Evolutionary conservation across 2,797 vertebrate genomes (phyloP).

Genomic region (Lateolabrax maculatus): DNA sequence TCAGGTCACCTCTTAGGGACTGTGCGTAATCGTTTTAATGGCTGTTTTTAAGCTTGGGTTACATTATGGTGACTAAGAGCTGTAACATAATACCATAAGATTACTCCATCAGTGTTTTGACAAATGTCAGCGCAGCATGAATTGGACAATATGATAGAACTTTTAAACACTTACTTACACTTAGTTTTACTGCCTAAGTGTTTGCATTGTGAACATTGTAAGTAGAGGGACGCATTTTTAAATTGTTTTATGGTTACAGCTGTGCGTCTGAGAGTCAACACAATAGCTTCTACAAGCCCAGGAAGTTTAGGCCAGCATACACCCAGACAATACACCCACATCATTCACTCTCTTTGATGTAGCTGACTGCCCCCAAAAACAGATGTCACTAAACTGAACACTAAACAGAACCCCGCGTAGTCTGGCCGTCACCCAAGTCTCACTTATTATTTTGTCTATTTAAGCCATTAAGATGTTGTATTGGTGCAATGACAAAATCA

Average conservation of each 20-base stretch:
- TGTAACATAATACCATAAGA: constrained; percentile 61
- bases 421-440: constrained; percentile 63
- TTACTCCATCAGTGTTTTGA: constrained; percentile 56
- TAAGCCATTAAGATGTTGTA: constrained; percentile 67
- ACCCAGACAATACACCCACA: constrained; percentile 75
- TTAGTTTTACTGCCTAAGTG: neutral
- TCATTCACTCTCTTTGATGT: constrained; percentile 75
- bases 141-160: constrained; percentile 34
- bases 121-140: constrained; percentile 54
- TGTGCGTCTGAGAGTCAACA: constrained; percentile 49
- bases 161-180: constrained; percentile 22
- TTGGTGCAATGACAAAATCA: constrained; percentile 57
- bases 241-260: constrained; percentile 44
- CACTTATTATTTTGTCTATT: constrained; percentile 76
- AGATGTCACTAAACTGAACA: constrained; percentile 72
- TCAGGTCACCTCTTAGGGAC: constrained; percentile 68
- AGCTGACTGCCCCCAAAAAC: constrained; percentile 64
- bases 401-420: constrained; percentile 70
- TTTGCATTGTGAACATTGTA: constrained; percentile 34
- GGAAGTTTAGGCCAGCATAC: constrained; percentile 63
- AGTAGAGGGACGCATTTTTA: constrained; percentile 12
- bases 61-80: constrained; percentile 61
- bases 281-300: constrained; percentile 67
- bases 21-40: constrained; percentile 58
- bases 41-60: constrained; percentile 71